These are phyloP conservation scores for Odontesthes bonariensis DNA, from an alignment of 2,113 vertebrate genomes.

Conservation along the genomic window DNA sequence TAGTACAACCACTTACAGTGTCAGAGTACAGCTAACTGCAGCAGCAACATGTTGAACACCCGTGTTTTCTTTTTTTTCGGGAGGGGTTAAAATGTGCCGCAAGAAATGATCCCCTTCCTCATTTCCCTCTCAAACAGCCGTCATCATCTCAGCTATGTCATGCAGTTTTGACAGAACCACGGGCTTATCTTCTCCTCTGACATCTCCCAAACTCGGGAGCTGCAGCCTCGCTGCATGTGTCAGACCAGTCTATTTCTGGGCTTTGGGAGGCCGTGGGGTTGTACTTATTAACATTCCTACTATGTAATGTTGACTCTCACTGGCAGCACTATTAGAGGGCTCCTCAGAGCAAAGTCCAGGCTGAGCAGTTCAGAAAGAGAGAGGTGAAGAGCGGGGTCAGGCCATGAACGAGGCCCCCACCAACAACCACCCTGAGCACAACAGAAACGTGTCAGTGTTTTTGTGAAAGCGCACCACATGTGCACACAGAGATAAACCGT, in stretches of 20 bases:
- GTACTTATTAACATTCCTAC: conserved; percentile 61
- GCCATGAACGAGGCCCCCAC: conserved; percentile 35
- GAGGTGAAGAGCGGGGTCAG: conserved; percentile 51
- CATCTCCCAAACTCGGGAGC: conserved; percentile 37
- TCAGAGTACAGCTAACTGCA: not conserved
- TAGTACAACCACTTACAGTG: not conserved
- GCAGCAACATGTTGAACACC: not conserved
- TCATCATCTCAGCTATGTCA: conserved; percentile 7
- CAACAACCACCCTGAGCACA: conserved; percentile 20
- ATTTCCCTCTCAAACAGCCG: not conserved
- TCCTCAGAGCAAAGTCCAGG: conserved; percentile 56
- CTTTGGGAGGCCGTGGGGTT: conserved; percentile 24
- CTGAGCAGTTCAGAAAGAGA: conserved; percentile 48
- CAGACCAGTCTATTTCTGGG: conserved; percentile 38
- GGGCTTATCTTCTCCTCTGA: conserved; percentile 7
- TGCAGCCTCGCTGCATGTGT: conserved; percentile 22
- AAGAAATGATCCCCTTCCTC: not conserved
- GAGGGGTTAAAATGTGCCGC: not conserved
- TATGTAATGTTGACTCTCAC: conserved; percentile 48
- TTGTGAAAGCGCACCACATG: conserved; percentile 16
- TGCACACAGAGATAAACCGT: not conserved
- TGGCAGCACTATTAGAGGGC: conserved; percentile 62
- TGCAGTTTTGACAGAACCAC: conserved; percentile 18
- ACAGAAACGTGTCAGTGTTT: conserved; percentile 16
- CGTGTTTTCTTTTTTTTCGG: not conserved